Base-by-base conservation (phyloP, 1,140 invertebrate genomes). In the Antheraea mylitta region DNA sequence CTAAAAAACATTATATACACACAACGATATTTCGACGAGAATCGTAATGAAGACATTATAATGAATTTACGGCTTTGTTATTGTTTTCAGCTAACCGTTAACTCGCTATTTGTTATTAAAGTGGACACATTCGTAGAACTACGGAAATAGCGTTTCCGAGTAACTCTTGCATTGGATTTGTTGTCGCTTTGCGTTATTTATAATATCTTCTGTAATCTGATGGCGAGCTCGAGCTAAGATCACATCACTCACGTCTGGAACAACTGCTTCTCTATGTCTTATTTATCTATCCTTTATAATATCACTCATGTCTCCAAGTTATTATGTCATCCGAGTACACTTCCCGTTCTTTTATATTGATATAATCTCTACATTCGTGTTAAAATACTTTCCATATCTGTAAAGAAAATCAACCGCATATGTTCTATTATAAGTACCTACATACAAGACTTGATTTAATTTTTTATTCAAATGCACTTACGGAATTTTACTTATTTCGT, bases 141-240 rank as follows among this genome's bases (percentile, higher is more conserved):
- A 85, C 88, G 85, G 85, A 89, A 87, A 89, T 90, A 90, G 85
- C 83, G 78, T 80, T 90, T 90, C 86, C 83, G 82, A 89, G 88
- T 87, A 89, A 81, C 82, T 81, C 78, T 83, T 84, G 78, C 78
- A 79, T 86, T 79, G 76, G 78, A 85, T 87, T 80, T 88, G 76
- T 84, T 85, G 85, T 85, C 83, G 78, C 79, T 75, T 74, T 79
- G 76, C 76, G 81, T 83, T 85, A 85, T 85, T 84, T 85, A 84
- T 85, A 77, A 30, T 67, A 70, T 66, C 64, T 71, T 73, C 68
- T 72, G 69, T 81, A 78, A 86, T 86, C 79, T 83, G 78, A 85
- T 83, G 77, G 76, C 76, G 71, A 72, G 48, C 67, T 71, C 69
- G 72, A 61, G 64, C 71, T 69, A 67, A 38, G 74, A 79, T 75